phyloP scores from a whole-genome alignment of 2,113 vertebrate species.

The Oreotrochilus melanogaster region DNA sequence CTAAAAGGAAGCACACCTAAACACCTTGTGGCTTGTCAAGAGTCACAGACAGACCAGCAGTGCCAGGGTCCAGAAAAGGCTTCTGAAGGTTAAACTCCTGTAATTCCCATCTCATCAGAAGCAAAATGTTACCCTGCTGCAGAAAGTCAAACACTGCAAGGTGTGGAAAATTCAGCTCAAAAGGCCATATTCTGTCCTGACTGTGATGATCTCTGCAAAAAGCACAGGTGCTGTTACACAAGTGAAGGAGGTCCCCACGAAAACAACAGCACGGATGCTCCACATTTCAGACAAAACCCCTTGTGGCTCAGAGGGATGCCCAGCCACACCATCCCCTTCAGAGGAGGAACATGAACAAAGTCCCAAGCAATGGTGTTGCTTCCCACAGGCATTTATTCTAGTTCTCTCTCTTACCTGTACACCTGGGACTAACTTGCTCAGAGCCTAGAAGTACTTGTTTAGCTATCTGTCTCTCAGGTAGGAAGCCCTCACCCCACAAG shows the following conservation, averaged over 20 bases:
- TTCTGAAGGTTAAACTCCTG: not conserved
- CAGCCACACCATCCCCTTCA: not conserved
- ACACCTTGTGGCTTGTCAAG: rapidly evolving
- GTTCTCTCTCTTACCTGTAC: not conserved
- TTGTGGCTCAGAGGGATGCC: rapidly evolving
- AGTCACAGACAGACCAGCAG: not conserved
- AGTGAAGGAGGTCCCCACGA: not conserved
- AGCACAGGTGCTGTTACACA: not conserved
- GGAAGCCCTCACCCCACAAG: not conserved
- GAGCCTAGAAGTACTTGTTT: not conserved
- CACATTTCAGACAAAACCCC: rapidly evolving
- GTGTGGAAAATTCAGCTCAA: not conserved
- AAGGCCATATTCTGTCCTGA: not conserved
- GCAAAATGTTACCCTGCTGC: not conserved
- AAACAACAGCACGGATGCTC: rapidly evolving
- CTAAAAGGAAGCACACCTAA: not conserved
- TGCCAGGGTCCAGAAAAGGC: not conserved
- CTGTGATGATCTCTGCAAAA: not conserved
- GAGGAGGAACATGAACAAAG: not conserved
- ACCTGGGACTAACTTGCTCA: not conserved
- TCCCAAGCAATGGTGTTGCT: not conserved
- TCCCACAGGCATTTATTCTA: not conserved
- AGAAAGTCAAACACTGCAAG: not conserved
- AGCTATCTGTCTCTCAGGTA: not conserved
- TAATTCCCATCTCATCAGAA: not conserved